Conservation (phyloP, 2,888 invertebrate species). For the Nomada fabriciana region DNA sequence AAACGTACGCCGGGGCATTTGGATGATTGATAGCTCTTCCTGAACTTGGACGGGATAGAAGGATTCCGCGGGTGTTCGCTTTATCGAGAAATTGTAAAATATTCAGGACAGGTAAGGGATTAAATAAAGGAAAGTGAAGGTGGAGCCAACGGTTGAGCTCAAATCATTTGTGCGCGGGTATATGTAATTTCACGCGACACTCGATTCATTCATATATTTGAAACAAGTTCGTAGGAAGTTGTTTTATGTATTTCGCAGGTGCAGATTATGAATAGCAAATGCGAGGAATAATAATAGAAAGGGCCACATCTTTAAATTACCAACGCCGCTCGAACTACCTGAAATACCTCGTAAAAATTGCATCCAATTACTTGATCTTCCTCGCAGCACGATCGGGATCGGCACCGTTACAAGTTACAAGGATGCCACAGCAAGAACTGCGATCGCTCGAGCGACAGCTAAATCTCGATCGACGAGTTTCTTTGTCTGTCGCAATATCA, state of each 20-base stretch:
- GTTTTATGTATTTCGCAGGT: too few relatives aligned
- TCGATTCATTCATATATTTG: too few relatives aligned
- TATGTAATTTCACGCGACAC: too few relatives aligned
- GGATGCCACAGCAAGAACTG: conserved; percentile 50
- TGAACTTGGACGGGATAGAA: conserved; percentile 6
- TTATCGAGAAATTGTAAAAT: conserved; percentile 4
- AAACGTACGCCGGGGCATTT: conserved; percentile 5
- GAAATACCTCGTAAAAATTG: too few relatives aligned
- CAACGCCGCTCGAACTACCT: too few relatives aligned
- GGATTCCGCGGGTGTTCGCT: conserved; percentile 6
- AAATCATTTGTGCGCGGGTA: too few relatives aligned
- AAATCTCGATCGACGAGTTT: conserved; percentile 68
- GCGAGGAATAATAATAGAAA: too few relatives aligned
- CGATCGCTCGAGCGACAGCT: conserved; percentile 32
- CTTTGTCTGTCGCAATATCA: conserved; percentile 65
- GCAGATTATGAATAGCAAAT: too few relatives aligned
- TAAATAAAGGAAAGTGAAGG: background rate
- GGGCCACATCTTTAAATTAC: too few relatives aligned
- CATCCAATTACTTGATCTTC: conserved; percentile 6
- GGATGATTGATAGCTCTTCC: conserved; percentile 23
- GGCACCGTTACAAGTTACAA: conserved; percentile 1
- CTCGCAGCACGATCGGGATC: background rate
- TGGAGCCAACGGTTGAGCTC: too few relatives aligned
- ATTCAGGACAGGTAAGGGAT: background rate
- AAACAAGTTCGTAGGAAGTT: too few relatives aligned